Percentiles rank a stretch among this genome's conserved stretches.
phyloP scores from a whole-genome alignment of 2,888 invertebrate species.

The Dichetophora obliterata region DNA sequence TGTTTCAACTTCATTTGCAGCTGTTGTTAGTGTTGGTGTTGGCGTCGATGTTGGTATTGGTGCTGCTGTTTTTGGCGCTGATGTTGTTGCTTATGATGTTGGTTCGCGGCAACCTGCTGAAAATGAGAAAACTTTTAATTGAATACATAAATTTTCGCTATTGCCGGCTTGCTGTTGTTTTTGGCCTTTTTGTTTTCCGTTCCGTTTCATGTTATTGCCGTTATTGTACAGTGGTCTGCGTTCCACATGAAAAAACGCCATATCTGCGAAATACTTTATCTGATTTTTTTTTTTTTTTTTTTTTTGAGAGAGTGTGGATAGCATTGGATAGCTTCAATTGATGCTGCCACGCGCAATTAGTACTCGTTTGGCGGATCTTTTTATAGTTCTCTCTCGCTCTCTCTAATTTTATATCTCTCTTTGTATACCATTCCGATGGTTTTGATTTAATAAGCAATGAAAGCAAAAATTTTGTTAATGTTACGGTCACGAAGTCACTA shows the following conservation, averaged over 20 bases:
- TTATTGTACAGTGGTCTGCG: not conserved
- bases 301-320: not conserved
- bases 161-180: conserved; percentile 35
- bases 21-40: conserved; percentile 17
- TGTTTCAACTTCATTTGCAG: conserved; percentile 11
- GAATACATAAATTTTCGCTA: conserved; percentile 49
- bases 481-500: too few species aligned
- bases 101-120: conserved; percentile 43
- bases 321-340: not conserved
- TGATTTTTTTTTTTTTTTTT: too few species aligned
- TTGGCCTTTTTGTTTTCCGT: conserved; percentile 1
- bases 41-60: conserved; percentile 27
- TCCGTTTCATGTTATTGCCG: not conserved
- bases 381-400: not conserved
- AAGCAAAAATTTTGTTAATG: too few species aligned
- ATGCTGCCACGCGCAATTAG: conserved; percentile 18
- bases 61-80: conserved; percentile 49
- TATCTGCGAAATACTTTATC: not conserved
- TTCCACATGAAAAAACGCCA: not conserved
- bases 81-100: conserved; percentile 49
- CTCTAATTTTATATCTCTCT: too few species aligned
- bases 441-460: too few species aligned
- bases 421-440: too few species aligned
- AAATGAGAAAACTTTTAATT: conserved; percentile 51
- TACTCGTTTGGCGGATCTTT: not conserved